phyloP scores from a whole-genome alignment of 2,888 invertebrate species.

The Sceliomorpha sp. region DNA sequence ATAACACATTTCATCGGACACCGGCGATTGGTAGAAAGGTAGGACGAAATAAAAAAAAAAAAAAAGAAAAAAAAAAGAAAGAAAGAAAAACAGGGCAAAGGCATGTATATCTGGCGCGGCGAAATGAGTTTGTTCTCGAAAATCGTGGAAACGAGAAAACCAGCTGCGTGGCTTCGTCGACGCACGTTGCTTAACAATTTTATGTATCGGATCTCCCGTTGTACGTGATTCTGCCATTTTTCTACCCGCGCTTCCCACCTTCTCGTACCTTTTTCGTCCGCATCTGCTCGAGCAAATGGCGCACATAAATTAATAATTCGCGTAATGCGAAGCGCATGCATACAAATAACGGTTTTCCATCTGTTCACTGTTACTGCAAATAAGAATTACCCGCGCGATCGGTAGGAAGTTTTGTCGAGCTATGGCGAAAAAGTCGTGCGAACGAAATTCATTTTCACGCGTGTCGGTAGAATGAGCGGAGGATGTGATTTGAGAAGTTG shows the following conservation, averaged over 20 bases:
- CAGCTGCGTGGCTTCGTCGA: neutral
- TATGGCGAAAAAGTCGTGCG: neutral
- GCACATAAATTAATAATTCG: slow-evolving; percentile 13
- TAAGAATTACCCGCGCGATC: neutral
- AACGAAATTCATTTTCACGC: no score
- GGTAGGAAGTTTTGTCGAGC: neutral
- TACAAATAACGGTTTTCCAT: slow-evolving; percentile 11
- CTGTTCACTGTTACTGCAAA: neutral
- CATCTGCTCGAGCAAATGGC: no score
- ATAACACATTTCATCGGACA: slow-evolving; percentile 62
- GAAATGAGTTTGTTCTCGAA: slow-evolving; percentile 9
- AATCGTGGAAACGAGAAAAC: slow-evolving; percentile 6
- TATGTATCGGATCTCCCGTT: slow-evolving; percentile 1
- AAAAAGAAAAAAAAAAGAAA: no score
- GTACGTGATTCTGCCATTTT: slow-evolving; percentile 4
- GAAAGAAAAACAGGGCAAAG: no score
- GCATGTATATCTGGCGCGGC: slow-evolving; percentile 3
- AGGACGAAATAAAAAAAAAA: neutral
- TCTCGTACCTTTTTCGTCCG: no score
- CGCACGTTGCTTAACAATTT: slow-evolving; percentile 2
- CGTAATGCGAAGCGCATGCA: slow-evolving; percentile 8
- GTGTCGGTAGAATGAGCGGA: no score
- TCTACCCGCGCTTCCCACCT: no score
- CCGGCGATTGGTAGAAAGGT: slow-evolving; percentile 10
- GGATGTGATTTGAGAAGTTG: no score